Evolutionary conservation across 2,888 invertebrate genomes (phyloP).

Genomic region (Crioceris asparagi): DNA sequence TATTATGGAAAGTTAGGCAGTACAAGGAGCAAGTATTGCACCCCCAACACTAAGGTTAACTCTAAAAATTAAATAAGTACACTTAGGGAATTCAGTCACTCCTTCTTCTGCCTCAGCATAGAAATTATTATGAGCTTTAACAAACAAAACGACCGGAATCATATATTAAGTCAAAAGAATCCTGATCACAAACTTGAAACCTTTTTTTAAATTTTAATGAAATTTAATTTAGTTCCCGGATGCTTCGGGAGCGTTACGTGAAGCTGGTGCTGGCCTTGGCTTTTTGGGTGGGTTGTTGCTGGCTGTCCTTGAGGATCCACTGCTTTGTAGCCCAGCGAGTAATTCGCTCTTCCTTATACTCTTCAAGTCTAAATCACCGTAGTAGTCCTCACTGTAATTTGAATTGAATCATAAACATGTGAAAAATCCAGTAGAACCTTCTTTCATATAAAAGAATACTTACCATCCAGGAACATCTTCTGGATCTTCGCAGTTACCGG

Average conservation of each 20-base stretch:
- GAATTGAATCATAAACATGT: conserved; percentile 1
- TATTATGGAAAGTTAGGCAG: conserved; percentile 18
- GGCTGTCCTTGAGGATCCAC: conserved; percentile 42
- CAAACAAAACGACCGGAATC: not conserved
- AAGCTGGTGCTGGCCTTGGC: conserved; percentile 37
- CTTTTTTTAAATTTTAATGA: too few relatives aligned
- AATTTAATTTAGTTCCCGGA: conserved; percentile 29
- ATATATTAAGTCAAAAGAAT: too few relatives aligned
- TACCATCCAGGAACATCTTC: conserved; percentile 94
- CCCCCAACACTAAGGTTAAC: too few relatives aligned
- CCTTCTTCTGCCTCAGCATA: conserved; percentile 9
- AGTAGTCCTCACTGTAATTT: conserved; percentile 87
- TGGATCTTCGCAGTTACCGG: conserved; percentile 89
- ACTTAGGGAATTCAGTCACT: conserved; percentile 17
- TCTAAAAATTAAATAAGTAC: too few relatives aligned
- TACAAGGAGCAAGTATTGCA: conserved; percentile 22
- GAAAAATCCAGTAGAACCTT: not conserved
- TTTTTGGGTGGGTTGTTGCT: conserved; percentile 34
- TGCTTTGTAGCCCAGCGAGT: conserved; percentile 63
- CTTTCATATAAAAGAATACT: conserved; percentile 34
- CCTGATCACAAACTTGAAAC: too few relatives aligned
- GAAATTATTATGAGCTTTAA: too few relatives aligned
- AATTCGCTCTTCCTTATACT: conserved; percentile 90
- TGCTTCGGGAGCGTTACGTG: conserved; percentile 33
- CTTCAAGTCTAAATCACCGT: conserved; percentile 90